A percentile compares a stretch with the other conserved stretches of the same genome.
Evolutionary conservation across 2,113 vertebrate species (phyloP).

Genomic region (Calonectris borealis): DNA sequence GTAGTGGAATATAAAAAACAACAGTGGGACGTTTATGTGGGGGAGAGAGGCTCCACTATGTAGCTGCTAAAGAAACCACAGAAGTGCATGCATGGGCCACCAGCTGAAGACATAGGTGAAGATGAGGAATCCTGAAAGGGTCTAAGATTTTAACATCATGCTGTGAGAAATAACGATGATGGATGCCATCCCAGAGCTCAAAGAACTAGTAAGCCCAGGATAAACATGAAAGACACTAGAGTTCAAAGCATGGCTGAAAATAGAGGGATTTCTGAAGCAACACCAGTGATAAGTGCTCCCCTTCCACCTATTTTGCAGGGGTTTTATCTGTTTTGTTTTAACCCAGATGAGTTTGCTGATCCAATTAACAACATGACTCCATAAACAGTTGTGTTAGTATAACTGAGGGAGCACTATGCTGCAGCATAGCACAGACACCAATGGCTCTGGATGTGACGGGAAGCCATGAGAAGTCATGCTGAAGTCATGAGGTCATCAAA

Average conservation of each 20-base stretch:
- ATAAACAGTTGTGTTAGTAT: not conserved
- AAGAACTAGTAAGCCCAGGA: not conserved
- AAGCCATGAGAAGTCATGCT: not conserved
- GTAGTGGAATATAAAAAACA: not conserved
- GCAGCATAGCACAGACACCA: not conserved
- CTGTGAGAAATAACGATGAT: not conserved
- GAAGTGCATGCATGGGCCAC: not conserved
- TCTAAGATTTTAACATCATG: not conserved
- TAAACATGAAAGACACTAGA: not conserved
- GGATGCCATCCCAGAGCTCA: not conserved
- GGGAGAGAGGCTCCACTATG: not conserved
- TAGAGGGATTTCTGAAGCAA: not conserved
- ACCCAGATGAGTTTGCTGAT: not conserved
- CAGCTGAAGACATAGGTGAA: not conserved
- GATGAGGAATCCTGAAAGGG: not conserved
- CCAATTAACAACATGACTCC: not conserved
- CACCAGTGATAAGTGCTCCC: not conserved
- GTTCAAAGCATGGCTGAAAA: not conserved
- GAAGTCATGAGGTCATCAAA: not conserved
- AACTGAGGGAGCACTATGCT: not conserved
- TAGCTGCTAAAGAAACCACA: not conserved
- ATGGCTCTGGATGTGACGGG: not conserved
- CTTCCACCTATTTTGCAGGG: not conserved
- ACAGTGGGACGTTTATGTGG: not conserved
- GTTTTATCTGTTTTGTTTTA: not conserved